These are phyloP conservation scores for Lepidonotus clava DNA, from an alignment of 2,888 invertebrate genomes.

Conservation along the genomic window DNA sequence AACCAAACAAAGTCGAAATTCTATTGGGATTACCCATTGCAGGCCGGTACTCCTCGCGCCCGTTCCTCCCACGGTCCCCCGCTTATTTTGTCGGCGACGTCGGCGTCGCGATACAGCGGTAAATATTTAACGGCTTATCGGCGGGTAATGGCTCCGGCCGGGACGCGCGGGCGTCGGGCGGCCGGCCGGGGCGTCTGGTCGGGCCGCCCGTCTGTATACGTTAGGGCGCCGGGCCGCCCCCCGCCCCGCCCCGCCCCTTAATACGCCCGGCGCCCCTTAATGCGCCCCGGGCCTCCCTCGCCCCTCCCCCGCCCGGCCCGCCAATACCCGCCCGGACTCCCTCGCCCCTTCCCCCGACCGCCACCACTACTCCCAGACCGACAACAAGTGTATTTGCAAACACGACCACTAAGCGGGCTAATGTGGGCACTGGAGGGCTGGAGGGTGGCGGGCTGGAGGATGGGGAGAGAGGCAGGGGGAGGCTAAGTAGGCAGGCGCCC, in stretches of 20 bases:
- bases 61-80: neutral
- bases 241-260: neutral
- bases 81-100: slow-evolving; percentile 19
- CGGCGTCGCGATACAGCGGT: neutral
- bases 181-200: neutral
- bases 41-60: neutral
- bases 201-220: neutral
- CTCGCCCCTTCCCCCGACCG: neutral
- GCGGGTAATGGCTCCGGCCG: neutral
- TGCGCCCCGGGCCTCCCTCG: neutral
- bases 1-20: neutral
- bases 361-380: neutral
- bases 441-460: no score
- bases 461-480: neutral
- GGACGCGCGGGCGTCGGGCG: neutral
- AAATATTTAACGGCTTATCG: slow-evolving; percentile 31
- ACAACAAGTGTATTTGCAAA: slow-evolving; percentile 15
- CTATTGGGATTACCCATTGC: neutral
- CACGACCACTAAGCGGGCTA: neutral
- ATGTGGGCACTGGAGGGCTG: no score
- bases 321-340: neutral
- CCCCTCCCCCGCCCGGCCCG: neutral
- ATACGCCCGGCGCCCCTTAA: neutral
- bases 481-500: no score
- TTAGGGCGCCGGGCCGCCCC: slow-evolving; percentile 15